These are phyloP conservation scores for Ornithoptera alexandrae DNA, from an alignment of 2,888 invertebrate genomes.

Conservation along the genomic window DNA sequence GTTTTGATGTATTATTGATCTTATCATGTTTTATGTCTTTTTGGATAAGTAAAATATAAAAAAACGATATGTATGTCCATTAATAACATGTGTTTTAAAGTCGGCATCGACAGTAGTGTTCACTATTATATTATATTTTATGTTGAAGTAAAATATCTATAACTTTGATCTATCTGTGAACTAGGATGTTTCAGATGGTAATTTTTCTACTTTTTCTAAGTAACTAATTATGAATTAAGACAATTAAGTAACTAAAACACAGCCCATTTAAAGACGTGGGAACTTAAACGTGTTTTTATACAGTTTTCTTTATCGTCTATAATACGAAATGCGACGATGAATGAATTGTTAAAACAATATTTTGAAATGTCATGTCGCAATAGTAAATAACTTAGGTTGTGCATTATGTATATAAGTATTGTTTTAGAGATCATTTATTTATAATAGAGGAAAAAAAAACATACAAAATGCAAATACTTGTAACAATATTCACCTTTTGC, in stretches of 20 bases:
- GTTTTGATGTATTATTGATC: too few species aligned
- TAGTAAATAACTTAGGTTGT: slow-evolving; percentile 1
- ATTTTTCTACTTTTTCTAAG: too few species aligned
- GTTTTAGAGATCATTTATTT: background rate
- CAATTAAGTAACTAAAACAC: background rate
- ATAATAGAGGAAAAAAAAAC: background rate
- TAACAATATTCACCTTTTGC: slow-evolving; percentile 8
- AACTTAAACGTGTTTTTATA: slow-evolving; percentile 12
- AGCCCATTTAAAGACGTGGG: background rate
- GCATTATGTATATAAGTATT: slow-evolving; percentile 18
- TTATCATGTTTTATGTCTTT: too few species aligned
- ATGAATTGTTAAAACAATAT: slow-evolving; percentile 8
- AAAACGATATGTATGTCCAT: too few species aligned
- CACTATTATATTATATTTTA: too few species aligned
- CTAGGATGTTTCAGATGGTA: too few species aligned
- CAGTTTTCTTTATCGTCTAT: slow-evolving; percentile 10
- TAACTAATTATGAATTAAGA: background rate
- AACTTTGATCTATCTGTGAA: too few species aligned
- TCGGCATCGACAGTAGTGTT: too few species aligned
- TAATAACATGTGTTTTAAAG: too few species aligned
- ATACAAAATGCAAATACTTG: slow-evolving; percentile 15
- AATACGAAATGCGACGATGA: background rate
- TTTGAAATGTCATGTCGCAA: slow-evolving; percentile 17
- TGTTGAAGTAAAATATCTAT: too few species aligned
- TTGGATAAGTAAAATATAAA: too few species aligned